Evolutionary conservation across 1,140 invertebrate genomes (phyloP), one percentile per base, ranked within the genome.

Genomic region (Rhynchophorus ferrugineus): DNA sequence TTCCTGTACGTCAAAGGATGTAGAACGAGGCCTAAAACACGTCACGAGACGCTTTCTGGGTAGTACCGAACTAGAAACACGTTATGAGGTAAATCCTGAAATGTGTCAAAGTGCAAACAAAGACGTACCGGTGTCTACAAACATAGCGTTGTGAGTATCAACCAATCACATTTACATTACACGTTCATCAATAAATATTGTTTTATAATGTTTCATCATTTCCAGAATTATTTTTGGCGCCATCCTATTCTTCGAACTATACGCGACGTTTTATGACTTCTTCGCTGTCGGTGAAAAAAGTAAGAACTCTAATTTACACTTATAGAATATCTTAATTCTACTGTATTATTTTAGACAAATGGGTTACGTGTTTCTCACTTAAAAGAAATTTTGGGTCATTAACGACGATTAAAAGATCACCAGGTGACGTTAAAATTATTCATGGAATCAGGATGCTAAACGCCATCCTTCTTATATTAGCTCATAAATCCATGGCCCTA

Each of bases 401-500:
- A 1, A 64, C 78, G 9, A 75, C 70, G 2, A 45, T 80, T 2
- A 47, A 44, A 14, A 58, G 77, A 20, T 62, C 71, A 1, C 61
- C 75, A 1, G 75, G 77, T 13, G 79, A 82, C 56, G 79, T 85
- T 20, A 75, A 75, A 39, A 76, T 77, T 1, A 70, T 85, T 1
- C 84, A 87, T 62, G 83, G 82, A 1, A 75, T 85, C 9, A 70
- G 84, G 63, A 78, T 79, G 9, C 56, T 86, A 1, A 86, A 85
- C 58, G 83, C 82, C 3, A 42, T 81, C 1, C 75, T 82, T 58
- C 63, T 87, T 29, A 61, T 86, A 5, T 18, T 82, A 0, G 77
- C 81, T 0, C 85, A 87, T 56, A 87, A 87, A 62, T 82, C 82
- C 1, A 81, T 87, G 79, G 82, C 84, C 0, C 61, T 83, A 53